Evolutionary conservation across 2,797 vertebrate species (phyloP).

Genomic region (Linurgus olivaceus): DNA sequence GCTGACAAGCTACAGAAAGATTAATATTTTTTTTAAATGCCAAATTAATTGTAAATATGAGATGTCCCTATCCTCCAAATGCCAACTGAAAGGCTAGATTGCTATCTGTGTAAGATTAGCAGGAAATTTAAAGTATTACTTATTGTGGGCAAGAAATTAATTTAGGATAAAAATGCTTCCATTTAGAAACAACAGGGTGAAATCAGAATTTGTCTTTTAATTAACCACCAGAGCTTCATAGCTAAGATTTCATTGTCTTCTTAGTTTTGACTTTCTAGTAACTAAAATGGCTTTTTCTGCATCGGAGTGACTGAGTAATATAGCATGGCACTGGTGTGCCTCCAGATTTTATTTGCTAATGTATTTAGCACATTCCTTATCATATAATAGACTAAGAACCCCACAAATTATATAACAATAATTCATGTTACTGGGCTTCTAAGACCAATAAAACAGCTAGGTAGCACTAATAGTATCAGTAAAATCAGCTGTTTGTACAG

Average conservation of each 20-base stretch:
- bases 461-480: neutral
- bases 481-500: neutral
- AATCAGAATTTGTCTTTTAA: constrained; percentile 32
- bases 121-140: constrained; percentile 54
- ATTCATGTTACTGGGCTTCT: neutral
- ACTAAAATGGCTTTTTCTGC: neutral
- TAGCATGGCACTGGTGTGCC: neutral
- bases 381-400: neutral
- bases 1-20: neutral
- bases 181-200: constrained; percentile 32
- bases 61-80: constrained; percentile 31
- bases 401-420: neutral
- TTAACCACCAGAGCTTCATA: constrained; percentile 9
- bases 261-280: constrained; percentile 25
- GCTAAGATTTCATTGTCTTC: neutral
- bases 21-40: constrained; percentile 27
- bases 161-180: constrained; percentile 32
- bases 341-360: neutral
- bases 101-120: neutral
- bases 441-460: neutral
- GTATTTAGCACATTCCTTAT: neutral
- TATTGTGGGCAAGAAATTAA: constrained; percentile 32
- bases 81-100: constrained; percentile 43
- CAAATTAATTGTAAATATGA: constrained; percentile 27
- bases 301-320: neutral